Evolutionary conservation across 2,888 invertebrate species (phyloP).

Genomic region (Standfussiana lucernea): DNA sequence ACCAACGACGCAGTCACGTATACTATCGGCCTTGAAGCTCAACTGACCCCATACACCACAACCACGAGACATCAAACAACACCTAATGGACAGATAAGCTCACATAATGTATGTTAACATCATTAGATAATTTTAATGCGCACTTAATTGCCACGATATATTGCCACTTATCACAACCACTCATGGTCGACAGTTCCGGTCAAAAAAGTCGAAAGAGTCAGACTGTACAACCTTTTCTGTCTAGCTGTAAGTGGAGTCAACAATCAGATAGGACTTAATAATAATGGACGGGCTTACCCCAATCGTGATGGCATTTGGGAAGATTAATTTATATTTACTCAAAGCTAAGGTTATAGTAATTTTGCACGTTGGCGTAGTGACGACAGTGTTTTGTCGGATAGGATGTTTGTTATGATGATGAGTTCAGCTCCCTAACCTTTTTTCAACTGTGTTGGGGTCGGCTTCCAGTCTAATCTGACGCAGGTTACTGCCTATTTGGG

Average conservation of each 20-base stretch:
- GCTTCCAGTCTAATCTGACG: neutral
- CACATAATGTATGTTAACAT: conserved; percentile 30
- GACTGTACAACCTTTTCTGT: conserved; percentile 9
- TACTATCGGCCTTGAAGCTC: conserved; percentile 19
- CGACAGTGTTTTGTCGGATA: neutral
- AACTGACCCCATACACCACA: neutral
- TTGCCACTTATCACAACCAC: conserved; percentile 34
- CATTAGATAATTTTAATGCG: conserved; percentile 59
- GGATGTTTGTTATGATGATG: neutral
- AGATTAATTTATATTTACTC: conserved; percentile 35
- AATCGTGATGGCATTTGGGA: conserved; percentile 44
- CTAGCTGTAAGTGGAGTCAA: conserved; percentile 30
- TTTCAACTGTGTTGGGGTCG: neutral
- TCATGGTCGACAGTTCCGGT: conserved; percentile 27
- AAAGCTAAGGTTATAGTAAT: conserved; percentile 12
- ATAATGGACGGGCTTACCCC: conserved; percentile 42
- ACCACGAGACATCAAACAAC: conserved; percentile 13
- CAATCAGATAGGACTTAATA: conserved; percentile 27
- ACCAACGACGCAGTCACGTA: neutral
- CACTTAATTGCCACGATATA: conserved; percentile 41
- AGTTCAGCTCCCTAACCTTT: neutral
- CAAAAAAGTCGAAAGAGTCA: conserved; percentile 30
- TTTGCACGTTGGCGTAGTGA: conserved; percentile 1
- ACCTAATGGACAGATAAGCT: conserved; percentile 57
- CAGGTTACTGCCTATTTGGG: neutral